Evolutionary conservation across 2,797 vertebrate genomes (phyloP).

Genomic region (Cryptoprocta ferox): DNA sequence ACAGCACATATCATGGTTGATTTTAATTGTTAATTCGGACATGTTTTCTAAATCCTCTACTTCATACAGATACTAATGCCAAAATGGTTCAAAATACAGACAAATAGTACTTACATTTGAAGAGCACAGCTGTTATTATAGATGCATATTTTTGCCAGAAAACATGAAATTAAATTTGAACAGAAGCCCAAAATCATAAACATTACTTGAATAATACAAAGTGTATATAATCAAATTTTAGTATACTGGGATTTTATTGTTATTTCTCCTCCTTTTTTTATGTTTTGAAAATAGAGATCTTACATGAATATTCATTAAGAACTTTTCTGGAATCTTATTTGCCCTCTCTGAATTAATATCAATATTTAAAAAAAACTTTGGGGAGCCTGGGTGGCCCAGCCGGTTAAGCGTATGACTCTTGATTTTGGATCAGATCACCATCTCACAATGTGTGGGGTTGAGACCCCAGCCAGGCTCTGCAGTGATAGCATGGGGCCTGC

Average conservation of each 20-base stretch:
- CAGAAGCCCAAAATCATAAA: conserved; percentile 55
- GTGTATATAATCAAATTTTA: conserved; percentile 28
- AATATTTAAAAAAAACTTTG: too few relatives aligned
- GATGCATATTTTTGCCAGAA: conserved; percentile 53
- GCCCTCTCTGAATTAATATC: neutral
- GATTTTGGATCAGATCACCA: too few relatives aligned
- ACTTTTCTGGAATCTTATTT: neutral
- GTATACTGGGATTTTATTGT: conserved; percentile 23
- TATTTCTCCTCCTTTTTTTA: neutral
- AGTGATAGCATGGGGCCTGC: too few relatives aligned
- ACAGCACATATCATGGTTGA: neutral
- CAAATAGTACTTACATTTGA: conserved; percentile 16
- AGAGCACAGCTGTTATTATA: conserved; percentile 53
- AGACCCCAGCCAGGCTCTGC: too few relatives aligned
- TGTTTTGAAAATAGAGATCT: neutral
- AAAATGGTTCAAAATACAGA: conserved; percentile 52
- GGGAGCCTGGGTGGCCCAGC: too few relatives aligned
- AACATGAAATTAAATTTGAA: conserved; percentile 66
- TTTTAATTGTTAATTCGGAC: conserved; percentile 23
- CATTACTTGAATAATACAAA: conserved; percentile 46
- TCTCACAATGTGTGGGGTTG: too few relatives aligned
- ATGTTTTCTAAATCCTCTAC: neutral
- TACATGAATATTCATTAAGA: conserved; percentile 51
- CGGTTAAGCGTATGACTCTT: too few relatives aligned
- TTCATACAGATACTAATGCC: neutral